Evolutionary conservation across 2,113 vertebrate species (phyloP).

Genomic region (Amblyornis subalaris): DNA sequence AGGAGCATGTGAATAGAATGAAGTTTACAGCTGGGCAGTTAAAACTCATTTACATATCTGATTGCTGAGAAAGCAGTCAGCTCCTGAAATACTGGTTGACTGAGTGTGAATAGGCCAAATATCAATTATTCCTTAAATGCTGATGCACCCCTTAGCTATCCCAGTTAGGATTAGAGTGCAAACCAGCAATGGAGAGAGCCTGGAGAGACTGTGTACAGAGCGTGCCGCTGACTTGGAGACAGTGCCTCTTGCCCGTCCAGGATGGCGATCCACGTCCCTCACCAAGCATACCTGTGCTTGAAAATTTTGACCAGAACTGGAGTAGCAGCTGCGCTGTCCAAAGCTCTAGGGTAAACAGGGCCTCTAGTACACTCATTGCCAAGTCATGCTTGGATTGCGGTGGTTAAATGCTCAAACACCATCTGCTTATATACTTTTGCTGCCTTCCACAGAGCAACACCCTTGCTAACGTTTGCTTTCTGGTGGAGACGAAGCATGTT

Average conservation of each 20-base stretch:
- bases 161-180: not conserved
- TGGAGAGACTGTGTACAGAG: not conserved
- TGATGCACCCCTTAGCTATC: not conserved
- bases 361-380: conserved; percentile 38
- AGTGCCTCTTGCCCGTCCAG: not conserved
- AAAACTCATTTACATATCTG: not conserved
- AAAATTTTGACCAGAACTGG: not conserved
- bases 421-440: conserved; percentile 55
- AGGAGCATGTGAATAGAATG: not conserved
- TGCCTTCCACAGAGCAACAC: conserved; percentile 40
- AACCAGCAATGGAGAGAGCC: not conserved
- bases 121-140: not conserved
- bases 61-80: not conserved
- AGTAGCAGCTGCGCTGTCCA: conserved; percentile 41
- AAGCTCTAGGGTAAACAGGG: conserved; percentile 54
- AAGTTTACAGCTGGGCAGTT: not conserved
- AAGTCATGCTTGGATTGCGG: conserved; percentile 42
- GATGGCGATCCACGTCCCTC: not conserved
- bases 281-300: not conserved
- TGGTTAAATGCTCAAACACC: conserved; percentile 59
- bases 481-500: not conserved
- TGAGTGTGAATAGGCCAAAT: not conserved
- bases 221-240: not conserved
- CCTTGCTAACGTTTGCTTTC: conserved; percentile 23
- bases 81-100: not conserved